A percentile compares a stretch with the other conserved stretches of the same genome.
phyloP scores from a whole-genome alignment of 2,113 vertebrate genomes.

The Cephalopterus ornatus region DNA sequence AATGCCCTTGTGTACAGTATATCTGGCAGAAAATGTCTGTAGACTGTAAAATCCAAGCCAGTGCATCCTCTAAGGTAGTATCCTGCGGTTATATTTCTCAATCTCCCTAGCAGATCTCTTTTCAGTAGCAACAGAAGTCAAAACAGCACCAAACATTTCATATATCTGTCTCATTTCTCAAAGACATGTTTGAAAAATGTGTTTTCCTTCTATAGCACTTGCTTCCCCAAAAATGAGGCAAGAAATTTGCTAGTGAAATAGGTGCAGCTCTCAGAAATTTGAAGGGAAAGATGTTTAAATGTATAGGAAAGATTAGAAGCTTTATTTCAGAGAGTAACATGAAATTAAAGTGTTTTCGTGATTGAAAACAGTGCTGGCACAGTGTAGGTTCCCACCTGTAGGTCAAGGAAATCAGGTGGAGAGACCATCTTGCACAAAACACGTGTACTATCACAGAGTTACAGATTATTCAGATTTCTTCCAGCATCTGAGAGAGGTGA shows the following conservation, averaged over 20 bases:
- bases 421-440: not conserved
- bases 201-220: not conserved
- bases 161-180: not conserved
- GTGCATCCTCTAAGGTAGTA: not conserved
- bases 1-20: not conserved
- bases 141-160: not conserved
- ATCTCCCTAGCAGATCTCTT: not conserved
- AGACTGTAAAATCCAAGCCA: not conserved
- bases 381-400: not conserved
- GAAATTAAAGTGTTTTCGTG: not conserved
- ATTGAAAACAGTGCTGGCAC: not conserved
- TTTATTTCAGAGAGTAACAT: not conserved
- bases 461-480: not conserved
- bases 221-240: not conserved
- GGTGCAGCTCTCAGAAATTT: not conserved
- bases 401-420: not conserved
- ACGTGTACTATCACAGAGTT: not conserved
- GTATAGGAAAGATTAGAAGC: not conserved
- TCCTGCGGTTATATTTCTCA: not conserved
- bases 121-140: slow-evolving; percentile 6
- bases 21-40: not conserved
- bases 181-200: not conserved
- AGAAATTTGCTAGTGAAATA: not conserved
- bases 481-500: not conserved
- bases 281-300: not conserved